phyloP scores from a whole-genome alignment of 2,113 vertebrate species.

The Phodopus roborovskii region DNA sequence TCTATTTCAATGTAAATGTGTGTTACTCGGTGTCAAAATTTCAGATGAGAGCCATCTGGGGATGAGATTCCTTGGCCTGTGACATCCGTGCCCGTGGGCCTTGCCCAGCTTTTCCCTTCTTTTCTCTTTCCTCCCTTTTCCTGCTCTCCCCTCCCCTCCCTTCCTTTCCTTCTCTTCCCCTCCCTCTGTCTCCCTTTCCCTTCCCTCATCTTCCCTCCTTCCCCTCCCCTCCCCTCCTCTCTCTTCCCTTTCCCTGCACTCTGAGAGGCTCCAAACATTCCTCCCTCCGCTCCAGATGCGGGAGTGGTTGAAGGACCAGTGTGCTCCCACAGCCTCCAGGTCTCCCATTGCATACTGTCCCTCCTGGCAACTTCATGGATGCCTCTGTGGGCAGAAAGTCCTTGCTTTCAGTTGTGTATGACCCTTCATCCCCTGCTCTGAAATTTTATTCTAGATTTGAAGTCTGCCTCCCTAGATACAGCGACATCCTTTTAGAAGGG shows the following conservation, averaged over 20 bases:
- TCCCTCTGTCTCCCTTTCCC: neutral
- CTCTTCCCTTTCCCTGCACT: too few relatives aligned
- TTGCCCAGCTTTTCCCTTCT: neutral
- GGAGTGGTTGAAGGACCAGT: neutral
- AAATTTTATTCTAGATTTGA: neutral
- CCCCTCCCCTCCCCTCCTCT: too few relatives aligned
- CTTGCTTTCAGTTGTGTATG: neutral
- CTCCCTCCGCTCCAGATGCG: neutral
- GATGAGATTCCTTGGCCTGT: neutral
- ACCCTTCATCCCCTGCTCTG: neutral
- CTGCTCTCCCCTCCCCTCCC: too few relatives aligned
- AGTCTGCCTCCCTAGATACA: neutral
- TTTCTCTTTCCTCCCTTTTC: too few relatives aligned
- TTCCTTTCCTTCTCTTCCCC: too few relatives aligned
- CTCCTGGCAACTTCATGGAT: too few relatives aligned
- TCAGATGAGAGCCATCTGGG: neutral
- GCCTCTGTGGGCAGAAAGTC: neutral
- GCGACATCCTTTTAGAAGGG: neutral
- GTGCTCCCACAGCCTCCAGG: neutral
- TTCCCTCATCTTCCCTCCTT: neutral
- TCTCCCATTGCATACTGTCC: neutral
- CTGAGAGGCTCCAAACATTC: neutral
- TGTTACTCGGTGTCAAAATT: neutral
- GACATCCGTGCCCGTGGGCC: neutral
- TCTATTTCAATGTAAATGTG: neutral